Evolutionary conservation across 2,797 vertebrate genomes (phyloP), one percentile per base, ranked within the genome.

Genomic region (Nothura maculosa): DNA sequence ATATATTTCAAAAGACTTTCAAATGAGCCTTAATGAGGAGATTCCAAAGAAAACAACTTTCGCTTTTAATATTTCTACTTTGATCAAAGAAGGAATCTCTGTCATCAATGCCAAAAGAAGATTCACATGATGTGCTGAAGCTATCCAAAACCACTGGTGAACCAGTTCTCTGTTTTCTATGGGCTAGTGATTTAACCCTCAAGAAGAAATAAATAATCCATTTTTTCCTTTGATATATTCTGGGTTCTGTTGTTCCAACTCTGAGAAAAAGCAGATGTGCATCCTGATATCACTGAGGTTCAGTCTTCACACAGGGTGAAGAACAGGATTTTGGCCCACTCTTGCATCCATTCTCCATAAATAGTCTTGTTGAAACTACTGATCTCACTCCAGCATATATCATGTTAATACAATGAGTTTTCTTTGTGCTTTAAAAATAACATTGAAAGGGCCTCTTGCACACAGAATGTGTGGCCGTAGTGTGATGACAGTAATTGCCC

Each of bases 121-220:
- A 67, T 54, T 92, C 85, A 75, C 82, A 70, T 81, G 70, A 92
- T 85, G 85, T 85, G 42, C n/a, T 82, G 7, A 36, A 30, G 60
- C 42, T 48, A 79, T 43, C 60, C 24, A 76, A 70, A 67, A 18
- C 1, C n/a, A n/a, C 1, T 67, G 47, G 18, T 88, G 47, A 62
- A 81, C 8, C 57, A 74, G 16, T 79, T 78, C 47, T 87, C 38
- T 86, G 11, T 32, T 55, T 94, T 80, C 45, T 63, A 34, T 78
- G 45, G 64, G 54, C 52, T 78, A 74, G 28, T 48, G 47, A 68
- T 81, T 87, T 75, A 83, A 82, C 57, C 24, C 42, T 50, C 61
- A 47, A 6, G 22, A 85, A 68, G 73, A 78, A 93, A 50, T 15
- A 80, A 36, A 38, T 28, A 50, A 60, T 10, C 40, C 84, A 34